Evolutionary conservation across 2,888 invertebrate genomes (phyloP), one percentile per base, ranked within the genome.

Genomic region (Drosophila anceps): DNA sequence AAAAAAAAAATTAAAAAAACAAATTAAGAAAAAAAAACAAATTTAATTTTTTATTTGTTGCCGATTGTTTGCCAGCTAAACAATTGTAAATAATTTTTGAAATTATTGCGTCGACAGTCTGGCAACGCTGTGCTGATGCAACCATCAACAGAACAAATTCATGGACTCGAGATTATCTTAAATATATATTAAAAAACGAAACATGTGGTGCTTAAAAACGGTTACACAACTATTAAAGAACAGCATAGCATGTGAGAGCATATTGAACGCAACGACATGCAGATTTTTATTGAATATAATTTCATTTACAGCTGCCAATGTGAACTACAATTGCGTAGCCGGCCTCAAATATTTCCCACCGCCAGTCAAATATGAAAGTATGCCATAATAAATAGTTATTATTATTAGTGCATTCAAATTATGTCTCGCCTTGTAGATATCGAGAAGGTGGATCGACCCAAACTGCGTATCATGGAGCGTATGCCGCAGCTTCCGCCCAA

Each of bases 311-410:
- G 88, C 76, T 29, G 69, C 72, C 44, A 82, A 82, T 41, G 54
- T 71, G 4, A 66, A 76, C 20, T 70, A 69, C 71, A 85, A 67
- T 48, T 68, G 61, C 41, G 51, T 75, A 46, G 73, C 94, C 71
- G 96, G 96, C 20, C 93, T 97, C 10, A 96, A 96, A 93, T 94
- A 95, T 89, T 96, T 95, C 90, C 93, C 94, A 59, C 94, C 95
- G 1, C 96, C 96, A 13, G 94, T 94, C 72, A 95, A 95, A 68
- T 69, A 69, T 68, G 69, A 69, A 68, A 69, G 68, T 68, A 69
- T 12, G 31, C 3, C 1, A 0, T 3, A 4, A 31, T 44, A 33
- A 8, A n/a, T 24, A 24, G 0, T 6, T 6, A 8, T 12, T 10
- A 44, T n/a, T 24, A 8, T 12, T n/a, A 37, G 12, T 50, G n/a